Conservation (phyloP, 2,797 vertebrate genomes). For the Phataginus tricuspis region DNA sequence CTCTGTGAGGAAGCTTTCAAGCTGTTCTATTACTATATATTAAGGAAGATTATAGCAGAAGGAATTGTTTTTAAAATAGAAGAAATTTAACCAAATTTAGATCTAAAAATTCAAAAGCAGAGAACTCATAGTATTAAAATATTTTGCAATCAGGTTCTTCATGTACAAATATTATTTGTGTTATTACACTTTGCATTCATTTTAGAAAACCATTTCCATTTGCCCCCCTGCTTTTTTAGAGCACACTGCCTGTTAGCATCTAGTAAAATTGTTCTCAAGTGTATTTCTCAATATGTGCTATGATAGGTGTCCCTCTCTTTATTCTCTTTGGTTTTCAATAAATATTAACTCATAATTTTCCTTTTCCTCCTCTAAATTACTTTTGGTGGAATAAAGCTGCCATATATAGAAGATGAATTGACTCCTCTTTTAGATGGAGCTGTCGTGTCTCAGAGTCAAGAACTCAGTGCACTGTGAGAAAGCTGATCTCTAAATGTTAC, state of each 20-base stretch:
- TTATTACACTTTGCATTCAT: slow-evolving; percentile 49
- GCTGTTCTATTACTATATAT: slow-evolving; percentile 66
- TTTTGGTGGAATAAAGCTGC: background rate
- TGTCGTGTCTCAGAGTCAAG: background rate
- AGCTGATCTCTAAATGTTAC: slow-evolving; percentile 1
- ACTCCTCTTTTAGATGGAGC: background rate
- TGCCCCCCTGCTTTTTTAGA: background rate
- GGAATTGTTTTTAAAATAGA: slow-evolving; percentile 60
- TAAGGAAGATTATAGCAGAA: slow-evolving; percentile 63
- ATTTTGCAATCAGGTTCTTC: slow-evolving; percentile 49
- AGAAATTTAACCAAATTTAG: slow-evolving; percentile 63
- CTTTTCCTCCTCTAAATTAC: slow-evolving; percentile 3
- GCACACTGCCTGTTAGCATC: slow-evolving; percentile 23
- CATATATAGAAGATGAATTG: background rate
- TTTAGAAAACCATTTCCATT: slow-evolving; percentile 30
- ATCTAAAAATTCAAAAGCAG: slow-evolving; percentile 63
- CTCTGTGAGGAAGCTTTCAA: slow-evolving; percentile 49
- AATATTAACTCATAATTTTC: slow-evolving; percentile 52
- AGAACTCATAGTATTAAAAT: slow-evolving; percentile 34
- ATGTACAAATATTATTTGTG: slow-evolving; percentile 63
- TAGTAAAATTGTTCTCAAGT: slow-evolving; percentile 53
- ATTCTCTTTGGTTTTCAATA: slow-evolving; percentile 50
- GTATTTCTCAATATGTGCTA: slow-evolving; percentile 37
- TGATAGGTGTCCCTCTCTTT: background rate
- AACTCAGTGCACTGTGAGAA: background rate